Evolutionary conservation across 2,797 vertebrate genomes (phyloP).

Genomic region (Acipenser oxyrinchus): DNA sequence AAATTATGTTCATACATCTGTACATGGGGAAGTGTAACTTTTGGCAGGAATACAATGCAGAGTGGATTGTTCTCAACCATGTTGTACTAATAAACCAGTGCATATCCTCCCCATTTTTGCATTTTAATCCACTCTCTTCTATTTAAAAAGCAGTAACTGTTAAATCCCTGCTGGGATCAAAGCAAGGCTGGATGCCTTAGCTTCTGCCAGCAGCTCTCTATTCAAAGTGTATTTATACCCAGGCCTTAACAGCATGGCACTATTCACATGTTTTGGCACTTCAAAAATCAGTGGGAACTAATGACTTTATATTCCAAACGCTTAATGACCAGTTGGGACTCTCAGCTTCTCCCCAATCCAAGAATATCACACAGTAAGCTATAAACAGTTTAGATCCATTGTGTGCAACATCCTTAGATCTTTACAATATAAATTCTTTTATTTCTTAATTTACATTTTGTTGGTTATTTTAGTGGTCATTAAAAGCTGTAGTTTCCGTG

Average conservation of each 20-base stretch:
- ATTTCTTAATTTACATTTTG: background rate
- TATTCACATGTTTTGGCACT: conserved; percentile 4
- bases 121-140: background rate
- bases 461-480: background rate
- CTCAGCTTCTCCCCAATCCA: background rate
- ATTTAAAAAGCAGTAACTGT: conserved; percentile 22
- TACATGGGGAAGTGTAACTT: too few species aligned
- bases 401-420: background rate
- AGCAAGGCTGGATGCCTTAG: conserved; percentile 29
- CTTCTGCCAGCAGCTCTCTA: conserved; percentile 17
- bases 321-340: background rate
- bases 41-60: too few species aligned
- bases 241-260: conserved; percentile 26
- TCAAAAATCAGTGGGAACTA: background rate
- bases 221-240: conserved; percentile 34
- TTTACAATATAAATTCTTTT: background rate
- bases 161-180: conserved; percentile 45
- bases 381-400: background rate
- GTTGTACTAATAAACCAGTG: too few species aligned
- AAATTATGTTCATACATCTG: too few species aligned
- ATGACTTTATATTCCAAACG: background rate
- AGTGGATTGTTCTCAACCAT: too few species aligned
- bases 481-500: too few species aligned
- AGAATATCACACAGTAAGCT: background rate
- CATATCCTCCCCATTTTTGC: background rate